Evolutionary conservation across 2,888 invertebrate species (phyloP), one percentile per base, ranked within the genome.

Genomic region (Nomada ruficornis): DNA sequence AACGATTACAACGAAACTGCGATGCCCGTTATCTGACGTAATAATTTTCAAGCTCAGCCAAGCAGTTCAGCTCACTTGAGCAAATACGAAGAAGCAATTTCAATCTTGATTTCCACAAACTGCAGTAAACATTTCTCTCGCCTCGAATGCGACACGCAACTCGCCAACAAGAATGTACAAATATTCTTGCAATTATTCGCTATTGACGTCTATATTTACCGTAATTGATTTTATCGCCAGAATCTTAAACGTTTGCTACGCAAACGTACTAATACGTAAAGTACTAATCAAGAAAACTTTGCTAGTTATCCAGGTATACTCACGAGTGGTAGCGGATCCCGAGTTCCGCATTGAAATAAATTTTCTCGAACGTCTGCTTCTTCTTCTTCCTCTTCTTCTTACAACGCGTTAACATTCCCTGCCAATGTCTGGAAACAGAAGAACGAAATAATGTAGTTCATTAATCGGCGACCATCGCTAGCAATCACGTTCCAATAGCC

Each of bases 281-380:
- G 50, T 54, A 80, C 50, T 68, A 63, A 80, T 68, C 52, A 68
- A 79, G 62, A 20, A 13, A 15, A 69, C 71, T 63, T 80, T 72
- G 47, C 80, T 26, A 68, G n/a, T 70, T 77, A 70, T 59, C 79
- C 7, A 67, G 64, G 20, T 65, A 11, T 70, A 80, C 81, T 80
- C 67, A 70, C 74, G 13, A n/a, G 57, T 10, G 47, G 52, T 57
- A 54, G 52, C 60, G 64, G 80, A 60, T 70, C 20, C 54, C 50
- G 42, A 60, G 80, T 80, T 80, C 70, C 69, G 57, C 69, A 54
- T 80, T 70, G 65, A 67, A 55, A 70, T 81, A 65, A 74, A 81
- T 74, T 81, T 80, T 57, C 81, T 50, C 36, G 63, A 57, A 71
- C 71, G 52, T 9, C 55, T 54, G 44, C 60, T 67, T 71, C 80